phyloP scores from a whole-genome alignment of 64 coral and sea anemone species.

The Montipora sp. region DNA sequence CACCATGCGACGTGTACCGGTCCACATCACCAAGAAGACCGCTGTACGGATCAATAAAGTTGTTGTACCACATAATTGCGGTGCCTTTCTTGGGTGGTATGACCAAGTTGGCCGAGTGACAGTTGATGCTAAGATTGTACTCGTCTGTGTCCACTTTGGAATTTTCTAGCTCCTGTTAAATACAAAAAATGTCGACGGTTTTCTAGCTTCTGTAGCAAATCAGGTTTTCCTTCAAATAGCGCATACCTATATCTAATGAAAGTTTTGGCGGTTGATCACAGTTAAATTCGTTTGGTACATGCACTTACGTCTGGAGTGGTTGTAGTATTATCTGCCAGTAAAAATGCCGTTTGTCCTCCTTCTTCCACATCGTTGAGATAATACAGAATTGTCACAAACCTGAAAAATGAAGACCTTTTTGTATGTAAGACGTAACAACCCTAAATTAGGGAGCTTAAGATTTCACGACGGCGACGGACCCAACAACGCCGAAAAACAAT shows the following conservation, averaged over 20 bases:
- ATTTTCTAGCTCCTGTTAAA: constrained; percentile 54
- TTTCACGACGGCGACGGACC: too few species aligned
- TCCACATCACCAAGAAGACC: constrained; percentile 77
- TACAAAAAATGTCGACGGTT: background rate
- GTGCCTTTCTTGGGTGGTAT: constrained; percentile 82
- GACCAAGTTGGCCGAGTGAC: constrained; percentile 74
- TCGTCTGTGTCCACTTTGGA: constrained; percentile 69
- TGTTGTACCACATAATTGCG: constrained; percentile 93
- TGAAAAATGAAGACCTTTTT: background rate
- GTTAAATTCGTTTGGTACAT: background rate
- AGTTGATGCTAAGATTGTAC: constrained; percentile 80
- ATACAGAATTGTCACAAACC: constrained; percentile 81
- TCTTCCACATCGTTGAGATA: constrained; percentile 88
- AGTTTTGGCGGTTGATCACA: background rate
- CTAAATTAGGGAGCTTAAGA: too few species aligned
- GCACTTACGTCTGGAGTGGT: constrained; percentile 73
- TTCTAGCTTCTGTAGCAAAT: background rate
- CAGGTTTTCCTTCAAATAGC: background rate
- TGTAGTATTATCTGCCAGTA: constrained; percentile 83
- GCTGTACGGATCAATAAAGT: constrained; percentile 76
- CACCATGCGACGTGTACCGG: constrained; percentile 71
- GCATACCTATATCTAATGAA: background rate
- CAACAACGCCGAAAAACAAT: too few species aligned
- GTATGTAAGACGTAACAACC: background rate
- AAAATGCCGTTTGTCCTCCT: constrained; percentile 85